Conservation (phyloP, 2,888 invertebrate species). For the Scelioninae gen. 1 region DNA sequence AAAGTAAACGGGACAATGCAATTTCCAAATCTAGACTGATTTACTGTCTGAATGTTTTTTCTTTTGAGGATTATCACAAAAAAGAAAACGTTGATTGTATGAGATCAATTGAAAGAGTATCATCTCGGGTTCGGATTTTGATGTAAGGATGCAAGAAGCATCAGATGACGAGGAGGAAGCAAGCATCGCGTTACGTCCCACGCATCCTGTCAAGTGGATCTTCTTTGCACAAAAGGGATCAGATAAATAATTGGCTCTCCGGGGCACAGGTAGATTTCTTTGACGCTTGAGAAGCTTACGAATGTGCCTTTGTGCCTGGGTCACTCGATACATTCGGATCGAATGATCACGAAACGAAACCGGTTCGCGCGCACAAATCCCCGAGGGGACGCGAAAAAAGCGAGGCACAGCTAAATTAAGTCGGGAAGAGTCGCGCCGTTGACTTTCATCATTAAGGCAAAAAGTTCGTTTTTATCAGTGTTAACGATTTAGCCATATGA, state of each 20-base stretch:
- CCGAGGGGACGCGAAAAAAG: conserved; percentile 44
- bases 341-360: conserved; percentile 69
- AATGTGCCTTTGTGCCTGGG: conserved; percentile 76
- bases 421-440: conserved; percentile 11
- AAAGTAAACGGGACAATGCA: no score
- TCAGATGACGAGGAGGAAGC: conserved; percentile 82
- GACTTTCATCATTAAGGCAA: conserved; percentile 50
- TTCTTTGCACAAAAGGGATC: conserved; percentile 79
- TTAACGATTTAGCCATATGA: conserved; percentile 62
- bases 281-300: conserved; percentile 79
- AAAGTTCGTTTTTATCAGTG: conserved; percentile 57
- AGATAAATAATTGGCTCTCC: conserved; percentile 84
- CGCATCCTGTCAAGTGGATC: conserved; percentile 84
- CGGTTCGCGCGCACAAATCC: conserved; percentile 27
- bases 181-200: conserved; percentile 82
- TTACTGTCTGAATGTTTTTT: no score
- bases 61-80: no score
- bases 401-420: conserved; percentile 30
- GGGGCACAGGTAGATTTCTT: conserved; percentile 82
- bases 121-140: conserved; percentile 28
- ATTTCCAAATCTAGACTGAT: no score
- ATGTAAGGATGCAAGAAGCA: conserved; percentile 68
- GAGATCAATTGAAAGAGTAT: conserved; percentile 49
- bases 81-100: no score
- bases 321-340: conserved; percentile 82